Evolutionary conservation across 2,797 vertebrate species (phyloP).

Genomic region (Liasis olivaceus): DNA sequence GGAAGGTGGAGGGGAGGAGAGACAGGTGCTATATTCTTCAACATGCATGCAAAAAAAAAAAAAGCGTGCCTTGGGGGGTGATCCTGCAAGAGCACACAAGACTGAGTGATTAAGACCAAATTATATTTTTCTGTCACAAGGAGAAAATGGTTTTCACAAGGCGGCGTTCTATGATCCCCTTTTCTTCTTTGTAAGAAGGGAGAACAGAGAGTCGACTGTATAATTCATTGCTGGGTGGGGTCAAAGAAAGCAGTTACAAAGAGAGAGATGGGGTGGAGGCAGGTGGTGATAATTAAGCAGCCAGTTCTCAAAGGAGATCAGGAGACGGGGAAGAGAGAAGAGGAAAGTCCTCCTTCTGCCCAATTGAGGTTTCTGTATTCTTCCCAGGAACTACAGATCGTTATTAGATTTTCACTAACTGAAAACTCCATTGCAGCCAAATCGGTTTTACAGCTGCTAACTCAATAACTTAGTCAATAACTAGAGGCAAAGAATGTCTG

Average conservation of each 20-base stretch:
- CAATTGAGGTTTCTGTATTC: constrained; percentile 4
- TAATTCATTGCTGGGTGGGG: constrained; percentile 41
- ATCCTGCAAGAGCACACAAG: neutral
- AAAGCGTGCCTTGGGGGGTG: too few relatives aligned
- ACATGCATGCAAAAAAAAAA: constrained; percentile 20
- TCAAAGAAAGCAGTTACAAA: constrained; percentile 44
- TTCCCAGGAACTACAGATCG: constrained; percentile 5
- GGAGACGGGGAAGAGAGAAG: neutral
- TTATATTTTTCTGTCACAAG: constrained; percentile 70
- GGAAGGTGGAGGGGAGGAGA: neutral
- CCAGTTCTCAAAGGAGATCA: constrained; percentile 57
- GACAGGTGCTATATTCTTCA: neutral
- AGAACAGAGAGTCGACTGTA: constrained; percentile 52
- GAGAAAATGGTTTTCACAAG: constrained; percentile 73
- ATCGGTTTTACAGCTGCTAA: constrained; percentile 38
- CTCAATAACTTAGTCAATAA: constrained; percentile 62
- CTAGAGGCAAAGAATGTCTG: constrained; percentile 14
- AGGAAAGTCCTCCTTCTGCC: constrained; percentile 39
- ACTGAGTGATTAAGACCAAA: constrained; percentile 69
- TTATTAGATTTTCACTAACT: constrained; percentile 55
- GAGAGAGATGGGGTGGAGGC: neutral
- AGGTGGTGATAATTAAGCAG: constrained; percentile 57
- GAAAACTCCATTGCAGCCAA: constrained; percentile 14
- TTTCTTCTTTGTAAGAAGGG: constrained; percentile 61
- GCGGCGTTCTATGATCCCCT: constrained; percentile 67